These are phyloP conservation scores for Romanomermis culicivorax DNA, from an alignment of 2,888 invertebrate genomes.

Conservation along the genomic window DNA sequence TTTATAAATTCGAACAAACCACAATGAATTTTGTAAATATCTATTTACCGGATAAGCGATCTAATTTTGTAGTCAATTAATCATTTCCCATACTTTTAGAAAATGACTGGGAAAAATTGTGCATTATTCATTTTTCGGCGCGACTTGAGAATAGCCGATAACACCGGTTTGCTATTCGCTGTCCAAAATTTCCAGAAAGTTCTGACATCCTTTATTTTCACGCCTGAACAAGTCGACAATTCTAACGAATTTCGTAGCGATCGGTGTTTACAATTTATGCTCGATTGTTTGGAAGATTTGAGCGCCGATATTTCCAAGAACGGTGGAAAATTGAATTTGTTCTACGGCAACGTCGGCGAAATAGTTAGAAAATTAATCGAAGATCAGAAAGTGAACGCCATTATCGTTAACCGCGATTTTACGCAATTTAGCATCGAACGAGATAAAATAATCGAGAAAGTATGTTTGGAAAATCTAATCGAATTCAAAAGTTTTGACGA, in stretches of 20 bases:
- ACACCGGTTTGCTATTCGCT: background rate
- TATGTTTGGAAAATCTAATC: background rate
- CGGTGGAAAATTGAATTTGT: background rate
- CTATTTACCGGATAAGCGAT: too few relatives aligned
- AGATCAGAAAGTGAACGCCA: background rate
- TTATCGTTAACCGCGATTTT: background rate
- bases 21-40: too few relatives aligned
- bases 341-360: background rate
- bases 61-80: too few relatives aligned
- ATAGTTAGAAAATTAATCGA: background rate
- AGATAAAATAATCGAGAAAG: background rate
- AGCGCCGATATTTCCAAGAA: background rate
- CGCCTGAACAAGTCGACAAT: background rate
- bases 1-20: too few relatives aligned
- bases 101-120: too few relatives aligned
- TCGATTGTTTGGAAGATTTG: background rate
- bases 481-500: background rate
- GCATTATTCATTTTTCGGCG: background rate
- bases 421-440: background rate
- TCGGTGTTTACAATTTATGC: background rate
- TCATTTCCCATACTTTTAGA: too few relatives aligned
- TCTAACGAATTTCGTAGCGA: background rate
- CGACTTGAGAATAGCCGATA: background rate
- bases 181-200: background rate
- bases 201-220: background rate